Base-by-base conservation (phyloP, 2,888 invertebrate genomes). In the Onchidella celtica region DNA sequence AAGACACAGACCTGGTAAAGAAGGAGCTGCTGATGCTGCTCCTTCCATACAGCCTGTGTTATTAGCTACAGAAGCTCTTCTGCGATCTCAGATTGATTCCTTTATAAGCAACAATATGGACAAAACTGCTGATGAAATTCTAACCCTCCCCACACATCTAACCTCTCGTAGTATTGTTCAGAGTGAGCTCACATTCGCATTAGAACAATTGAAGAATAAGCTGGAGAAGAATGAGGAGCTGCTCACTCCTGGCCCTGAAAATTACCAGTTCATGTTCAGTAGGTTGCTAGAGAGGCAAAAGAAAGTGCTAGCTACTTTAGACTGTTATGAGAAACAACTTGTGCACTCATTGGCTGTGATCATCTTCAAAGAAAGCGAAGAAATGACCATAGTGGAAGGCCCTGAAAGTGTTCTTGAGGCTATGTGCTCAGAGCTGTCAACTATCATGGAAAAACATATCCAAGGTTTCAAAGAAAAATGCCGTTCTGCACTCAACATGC, bases 121-220 rank as follows among this genome's bases (percentile, higher is more conserved):
- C 78, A 88, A 87, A 79, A 84, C 85, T 76, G 85, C 86, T 66
- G 86, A 85, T 73, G 86, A 85, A 75, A 84, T 89, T 83, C 86
- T 88, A 70, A 84, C 83, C 76, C 85, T 88, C 32, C 87, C 89
- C 9, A 88, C 88, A 82, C 89, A 89, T 75, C 86, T 90, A 59
- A 87, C 89, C 24, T 86, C 88, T 21, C 82, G 86, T 76, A 88
- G 90, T 40, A 79, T 89, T 1, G 84, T 91, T 61, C 89, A 91
- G 82, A 91, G 91, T 63, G 92, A 92, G 83, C 88, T 92, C 68
- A 90, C 91, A 66, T 89, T 87, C 81, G 89, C 90, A 38, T 88
- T 95, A 34, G 87, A 94, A 83, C 92, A 94, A 17, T 94, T 95
- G 87, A 96, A 96, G 91, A 94, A 94, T 47, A 95, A 95, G 88